These are phyloP conservation scores for Lymantria dispar DNA, from an alignment of 2,888 invertebrate genomes.

Conservation along the genomic window DNA sequence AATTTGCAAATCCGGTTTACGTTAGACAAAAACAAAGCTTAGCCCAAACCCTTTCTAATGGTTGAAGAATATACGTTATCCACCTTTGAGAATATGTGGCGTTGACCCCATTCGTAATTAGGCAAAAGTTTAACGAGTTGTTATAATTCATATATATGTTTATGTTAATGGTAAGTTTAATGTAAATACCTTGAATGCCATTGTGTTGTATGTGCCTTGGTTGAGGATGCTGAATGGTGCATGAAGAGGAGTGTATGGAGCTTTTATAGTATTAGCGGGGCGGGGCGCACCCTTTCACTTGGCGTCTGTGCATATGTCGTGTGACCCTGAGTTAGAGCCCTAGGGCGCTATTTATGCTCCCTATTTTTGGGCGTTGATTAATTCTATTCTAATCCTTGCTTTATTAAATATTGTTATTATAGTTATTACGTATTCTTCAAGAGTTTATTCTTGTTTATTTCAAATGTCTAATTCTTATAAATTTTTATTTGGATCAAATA, in stretches of 20 bases:
- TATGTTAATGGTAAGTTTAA: background rate
- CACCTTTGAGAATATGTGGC: too few relatives aligned
- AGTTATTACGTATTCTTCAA: background rate
- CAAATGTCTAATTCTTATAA: too few relatives aligned
- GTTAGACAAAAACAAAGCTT: too few relatives aligned
- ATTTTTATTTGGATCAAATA: too few relatives aligned
- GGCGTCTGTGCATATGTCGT: slow-evolving; percentile 43
- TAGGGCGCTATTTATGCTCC: slow-evolving; percentile 45
- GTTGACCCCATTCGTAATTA: too few relatives aligned
- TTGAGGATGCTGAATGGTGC: slow-evolving; percentile 69
- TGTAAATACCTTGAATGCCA: slow-evolving; percentile 73
- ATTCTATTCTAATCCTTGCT: slow-evolving; percentile 6
- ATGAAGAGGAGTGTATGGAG: slow-evolving; percentile 55
- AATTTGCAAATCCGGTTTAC: too few relatives aligned
- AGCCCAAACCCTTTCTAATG: too few relatives aligned
- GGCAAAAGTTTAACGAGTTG: too few relatives aligned
- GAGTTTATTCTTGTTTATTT: too few relatives aligned
- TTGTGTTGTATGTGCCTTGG: slow-evolving; percentile 58
- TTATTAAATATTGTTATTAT: background rate
- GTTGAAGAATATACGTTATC: too few relatives aligned
- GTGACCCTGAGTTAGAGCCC: slow-evolving; percentile 64
- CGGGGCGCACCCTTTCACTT: slow-evolving; percentile 78
- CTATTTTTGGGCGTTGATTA: slow-evolving; percentile 23
- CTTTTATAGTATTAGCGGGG: slow-evolving; percentile 68
- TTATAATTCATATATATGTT: background rate